Evolutionary conservation across 2,888 invertebrate genomes (phyloP).

Genomic region (Congeria kusceri): DNA sequence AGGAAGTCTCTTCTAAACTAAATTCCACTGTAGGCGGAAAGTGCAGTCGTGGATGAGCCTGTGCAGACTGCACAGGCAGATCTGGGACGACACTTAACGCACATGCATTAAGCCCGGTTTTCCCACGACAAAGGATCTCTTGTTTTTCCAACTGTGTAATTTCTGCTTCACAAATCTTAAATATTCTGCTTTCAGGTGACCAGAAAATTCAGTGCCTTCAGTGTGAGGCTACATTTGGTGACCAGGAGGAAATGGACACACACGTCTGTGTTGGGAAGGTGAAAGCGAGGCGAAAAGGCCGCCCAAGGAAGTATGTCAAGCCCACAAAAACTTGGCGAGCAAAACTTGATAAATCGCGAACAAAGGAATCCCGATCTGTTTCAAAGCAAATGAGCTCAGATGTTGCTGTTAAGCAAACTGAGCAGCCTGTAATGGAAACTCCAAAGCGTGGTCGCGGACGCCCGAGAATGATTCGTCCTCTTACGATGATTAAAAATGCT

Average conservation of each 20-base stretch:
- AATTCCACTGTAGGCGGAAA: no score
- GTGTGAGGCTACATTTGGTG: slow-evolving; percentile 43
- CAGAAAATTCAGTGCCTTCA: slow-evolving; percentile 37
- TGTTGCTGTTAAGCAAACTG: slow-evolving; percentile 18
- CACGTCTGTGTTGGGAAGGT: slow-evolving; percentile 65
- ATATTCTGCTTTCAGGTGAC: slow-evolving; percentile 12
- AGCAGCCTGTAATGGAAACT: slow-evolving; percentile 16
- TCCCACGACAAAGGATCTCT: not conserved
- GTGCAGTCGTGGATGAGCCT: no score
- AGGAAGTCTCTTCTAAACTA: no score
- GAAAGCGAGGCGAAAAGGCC: slow-evolving; percentile 67
- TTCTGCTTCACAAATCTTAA: slow-evolving; percentile 4
- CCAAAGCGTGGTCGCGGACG: slow-evolving; percentile 58
- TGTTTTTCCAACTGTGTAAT: no score
- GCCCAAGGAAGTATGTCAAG: slow-evolving; percentile 72
- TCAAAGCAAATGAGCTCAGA: slow-evolving; percentile 16
- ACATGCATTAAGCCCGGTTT: not conserved
- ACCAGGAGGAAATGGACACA: slow-evolving; percentile 63
- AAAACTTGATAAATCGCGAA: slow-evolving; percentile 66
- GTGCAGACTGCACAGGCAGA: not conserved
- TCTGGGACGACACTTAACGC: not conserved
- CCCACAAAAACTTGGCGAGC: slow-evolving; percentile 75
- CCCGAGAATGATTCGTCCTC: slow-evolving; percentile 41
- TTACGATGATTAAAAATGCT: no score
- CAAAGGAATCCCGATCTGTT: slow-evolving; percentile 55